Percentiles rank a stretch among this genome's conserved stretches.
phyloP scores from a whole-genome alignment of 1,140 invertebrate genomes.

The Caenorhabditis briggsae region DNA sequence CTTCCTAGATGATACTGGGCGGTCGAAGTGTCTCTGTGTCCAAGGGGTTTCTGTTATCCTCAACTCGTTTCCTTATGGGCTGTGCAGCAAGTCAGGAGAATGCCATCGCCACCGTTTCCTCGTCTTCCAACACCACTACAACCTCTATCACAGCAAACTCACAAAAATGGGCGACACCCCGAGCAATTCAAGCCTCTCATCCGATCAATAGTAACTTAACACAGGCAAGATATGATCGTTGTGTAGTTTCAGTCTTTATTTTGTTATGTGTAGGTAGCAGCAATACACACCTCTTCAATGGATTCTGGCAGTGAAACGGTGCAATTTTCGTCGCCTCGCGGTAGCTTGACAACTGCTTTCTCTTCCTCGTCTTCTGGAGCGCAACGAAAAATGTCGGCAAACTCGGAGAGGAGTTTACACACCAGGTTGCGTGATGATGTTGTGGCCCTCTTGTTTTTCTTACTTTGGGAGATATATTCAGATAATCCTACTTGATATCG shows the following conservation, averaged over 20 bases:
- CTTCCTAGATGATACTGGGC: conserved; percentile 53
- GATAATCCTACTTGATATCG: not conserved
- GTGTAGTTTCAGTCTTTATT: conserved; percentile 11
- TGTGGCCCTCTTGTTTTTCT: not conserved
- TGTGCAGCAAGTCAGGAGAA: conserved; percentile 25
- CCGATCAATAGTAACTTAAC: conserved; percentile 6
- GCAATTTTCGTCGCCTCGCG: conserved; percentile 9
- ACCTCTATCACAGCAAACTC: not conserved
- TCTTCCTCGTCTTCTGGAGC: conserved; percentile 27
- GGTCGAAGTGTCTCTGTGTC: not conserved
- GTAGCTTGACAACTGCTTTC: conserved; percentile 7
- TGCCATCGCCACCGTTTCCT: conserved; percentile 2
- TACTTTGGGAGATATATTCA: not conserved
- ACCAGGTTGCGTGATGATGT: conserved; percentile 39
- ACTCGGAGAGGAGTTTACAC: conserved; percentile 43
- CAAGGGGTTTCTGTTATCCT: conserved; percentile 10
- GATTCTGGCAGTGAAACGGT: conserved; percentile 18
- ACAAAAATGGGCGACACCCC: conserved; percentile 24
- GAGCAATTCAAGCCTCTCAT: not conserved
- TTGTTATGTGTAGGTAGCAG: conserved; percentile 29
- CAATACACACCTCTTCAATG: conserved; percentile 8
- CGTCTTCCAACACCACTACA: conserved; percentile 36
- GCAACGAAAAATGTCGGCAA: conserved; percentile 36
- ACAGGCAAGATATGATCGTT: conserved; percentile 26
- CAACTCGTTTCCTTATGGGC: conserved; percentile 14